Evolutionary conservation across 2,888 invertebrate species (phyloP).

Genomic region (Eulithis prunata): DNA sequence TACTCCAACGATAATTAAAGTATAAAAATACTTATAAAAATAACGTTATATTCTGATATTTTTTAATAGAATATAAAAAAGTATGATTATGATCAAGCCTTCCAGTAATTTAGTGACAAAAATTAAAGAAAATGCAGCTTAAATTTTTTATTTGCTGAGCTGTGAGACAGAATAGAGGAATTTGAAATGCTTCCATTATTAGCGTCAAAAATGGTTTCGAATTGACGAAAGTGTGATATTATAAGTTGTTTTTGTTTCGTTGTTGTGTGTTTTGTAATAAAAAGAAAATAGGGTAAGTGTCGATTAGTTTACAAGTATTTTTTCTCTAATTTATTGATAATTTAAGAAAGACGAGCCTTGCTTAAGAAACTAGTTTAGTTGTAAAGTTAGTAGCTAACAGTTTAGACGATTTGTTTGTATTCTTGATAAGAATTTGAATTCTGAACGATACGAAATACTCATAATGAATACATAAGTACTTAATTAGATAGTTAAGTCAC

Average conservation of each 20-base stretch:
- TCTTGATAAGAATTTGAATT: constrained; percentile 49
- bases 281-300: constrained; percentile 71
- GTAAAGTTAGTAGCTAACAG: constrained; percentile 70
- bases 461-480: constrained; percentile 35
- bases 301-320: constrained; percentile 63
- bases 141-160: constrained; percentile 73
- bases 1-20: constrained; percentile 77
- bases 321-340: constrained; percentile 80
- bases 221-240: constrained; percentile 82
- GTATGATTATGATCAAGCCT: constrained; percentile 82
- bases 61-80: constrained; percentile 81
- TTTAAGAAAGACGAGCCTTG: constrained; percentile 83
- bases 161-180: constrained; percentile 71
- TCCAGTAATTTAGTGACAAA: constrained; percentile 81
- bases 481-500: constrained; percentile 33
- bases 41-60: constrained; percentile 79
- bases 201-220: constrained; percentile 64
- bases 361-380: constrained; percentile 81
- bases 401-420: constrained; percentile 57
- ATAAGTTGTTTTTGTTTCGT: constrained; percentile 81
- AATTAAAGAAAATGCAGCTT: constrained; percentile 72
- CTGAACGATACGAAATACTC: constrained; percentile 18
- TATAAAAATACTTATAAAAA: constrained; percentile 67
- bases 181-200: constrained; percentile 73
- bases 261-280: constrained; percentile 82